Evolutionary conservation across 1,140 invertebrate species (phyloP), one percentile per base, ranked within the genome.

Genomic region (Maconellicoccus hirsutus): DNA sequence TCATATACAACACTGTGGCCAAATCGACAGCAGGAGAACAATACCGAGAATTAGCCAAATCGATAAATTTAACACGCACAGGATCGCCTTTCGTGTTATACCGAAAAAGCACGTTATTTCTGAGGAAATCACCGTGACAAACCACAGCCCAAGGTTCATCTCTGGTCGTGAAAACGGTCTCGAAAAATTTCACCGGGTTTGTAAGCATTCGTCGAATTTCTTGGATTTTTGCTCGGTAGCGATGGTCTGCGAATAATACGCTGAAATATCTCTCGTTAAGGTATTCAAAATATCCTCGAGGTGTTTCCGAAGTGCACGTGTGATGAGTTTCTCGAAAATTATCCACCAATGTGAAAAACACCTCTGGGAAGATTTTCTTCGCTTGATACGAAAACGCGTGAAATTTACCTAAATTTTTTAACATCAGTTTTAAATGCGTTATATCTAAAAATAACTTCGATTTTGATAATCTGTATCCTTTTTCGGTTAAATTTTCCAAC

Each of bases 101-200:
- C 72, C 78, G 79, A 75, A 81, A 85, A 59, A 84, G 73, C 21
- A 85, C 78, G 72, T 85, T 85, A 72, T 84, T 84, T 61, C 79
- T 80, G 80, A 82, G 83, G 73, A 80, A 83, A 74, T 84, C 84
- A n/a, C 83, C 83, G 74, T 85, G 84, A 26, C 78, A 81, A 16
- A 83, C 42, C 8, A 82, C 80, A 7, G 79, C 77, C 72, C 78
- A 78, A 1, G 80, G 80, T 70, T 80, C 80, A 23, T 73, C 42
- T 4, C 42, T 8, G n/a, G 42, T 8, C 6, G 12, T 52, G 42
- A 52, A 52, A 16, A 52, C 16, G 16, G 6, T 3, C n/a, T 52
- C 42, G 12, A 52, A 16, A 16, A 52, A 52, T 52, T 52, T 16
- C 6, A 16, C 3, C 42, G 42, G 42, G n/a, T 52, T 2, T 14